Conservation (phyloP, 2,888 invertebrate species). For the Biston stratarius region DNA sequence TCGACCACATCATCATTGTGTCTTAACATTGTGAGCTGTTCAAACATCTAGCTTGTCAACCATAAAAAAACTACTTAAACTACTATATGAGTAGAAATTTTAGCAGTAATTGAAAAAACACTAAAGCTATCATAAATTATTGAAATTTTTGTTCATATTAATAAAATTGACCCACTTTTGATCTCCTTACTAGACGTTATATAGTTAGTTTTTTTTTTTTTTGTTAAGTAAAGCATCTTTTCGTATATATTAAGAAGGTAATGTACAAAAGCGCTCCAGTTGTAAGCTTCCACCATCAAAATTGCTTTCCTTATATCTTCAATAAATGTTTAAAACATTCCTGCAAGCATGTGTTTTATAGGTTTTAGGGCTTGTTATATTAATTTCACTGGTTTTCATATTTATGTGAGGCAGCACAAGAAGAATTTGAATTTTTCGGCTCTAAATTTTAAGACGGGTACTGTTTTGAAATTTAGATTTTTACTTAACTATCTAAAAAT, state of each 20-base stretch:
- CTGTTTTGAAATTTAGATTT: conserved; percentile 5
- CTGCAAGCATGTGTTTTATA: conserved; percentile 84
- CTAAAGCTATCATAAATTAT: too few species aligned
- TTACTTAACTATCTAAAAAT: neutral
- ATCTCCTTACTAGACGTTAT: too few species aligned
- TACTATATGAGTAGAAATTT: too few species aligned
- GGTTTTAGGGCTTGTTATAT: conserved; percentile 81
- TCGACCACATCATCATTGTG: too few species aligned
- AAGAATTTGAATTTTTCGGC: conserved; percentile 31
- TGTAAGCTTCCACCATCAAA: conserved; percentile 78
- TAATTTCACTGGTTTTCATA: conserved; percentile 70
- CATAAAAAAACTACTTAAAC: too few species aligned
- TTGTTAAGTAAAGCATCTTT: conserved; percentile 57
- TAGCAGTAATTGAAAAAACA: too few species aligned
- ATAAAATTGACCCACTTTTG: too few species aligned
- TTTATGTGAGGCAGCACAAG: conserved; percentile 40
- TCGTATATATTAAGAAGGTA: conserved; percentile 50
- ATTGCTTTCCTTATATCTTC: conserved; percentile 81
- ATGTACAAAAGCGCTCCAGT: conserved; percentile 71
- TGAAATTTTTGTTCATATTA: too few species aligned
- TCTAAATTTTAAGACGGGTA: conserved; percentile 21
- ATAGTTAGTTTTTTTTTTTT: too few species aligned
- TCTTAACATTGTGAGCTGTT: too few species aligned
- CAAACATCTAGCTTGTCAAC: too few species aligned
- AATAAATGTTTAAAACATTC: conserved; percentile 82